Base-by-base conservation (phyloP, 1,140 invertebrate species). In the Lysiphlebus fabarum region DNA sequence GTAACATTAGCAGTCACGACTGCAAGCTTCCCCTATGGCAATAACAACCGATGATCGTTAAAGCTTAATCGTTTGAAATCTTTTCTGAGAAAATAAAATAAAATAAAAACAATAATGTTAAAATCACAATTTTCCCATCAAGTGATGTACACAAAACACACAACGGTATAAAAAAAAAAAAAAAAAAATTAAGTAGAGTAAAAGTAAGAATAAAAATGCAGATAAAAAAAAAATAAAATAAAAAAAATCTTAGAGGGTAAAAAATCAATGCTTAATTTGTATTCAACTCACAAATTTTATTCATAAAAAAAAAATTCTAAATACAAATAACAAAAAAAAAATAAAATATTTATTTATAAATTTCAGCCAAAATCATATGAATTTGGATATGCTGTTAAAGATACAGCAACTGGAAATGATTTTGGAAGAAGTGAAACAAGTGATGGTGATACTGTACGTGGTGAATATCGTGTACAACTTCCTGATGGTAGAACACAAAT, bases 361-460 rank as follows among this genome's bases (percentile, higher is more conserved):
- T 82, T 82, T 17, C 75, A 90, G 87, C 86, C 87, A 11, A 88
- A 89, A 70, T 85, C 88, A 0, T 91, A 90, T 72, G 86, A 90
- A 67, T 91, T 90, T 66, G 87, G 87, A 3, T 91, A 91, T 71
- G 84, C 86, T 17, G 89, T 91, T 41, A 88, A 88, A 67, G 89
- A 90, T 64, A 82, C 83, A 10, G 85, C 87, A 57, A 83, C 82
- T 8, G 88, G 88, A 36, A 89, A 88, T 58, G 87, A 90, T 65
- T 90, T 89, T 70, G 84, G 85, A 26, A 72, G 87, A 37, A 81
- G 84, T 43, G 89, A 90, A 71, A 82, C 76, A 40, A 89, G 87
- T 34, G 88, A 91, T 67, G 89, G 89, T 0, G 86, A 89, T 67
- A 85, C 81, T 38, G 85, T 87, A 6, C 73, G 80, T 11, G 89